phyloP scores from a whole-genome alignment of 2,888 invertebrate genomes.

The Clepsis dumicolana region DNA sequence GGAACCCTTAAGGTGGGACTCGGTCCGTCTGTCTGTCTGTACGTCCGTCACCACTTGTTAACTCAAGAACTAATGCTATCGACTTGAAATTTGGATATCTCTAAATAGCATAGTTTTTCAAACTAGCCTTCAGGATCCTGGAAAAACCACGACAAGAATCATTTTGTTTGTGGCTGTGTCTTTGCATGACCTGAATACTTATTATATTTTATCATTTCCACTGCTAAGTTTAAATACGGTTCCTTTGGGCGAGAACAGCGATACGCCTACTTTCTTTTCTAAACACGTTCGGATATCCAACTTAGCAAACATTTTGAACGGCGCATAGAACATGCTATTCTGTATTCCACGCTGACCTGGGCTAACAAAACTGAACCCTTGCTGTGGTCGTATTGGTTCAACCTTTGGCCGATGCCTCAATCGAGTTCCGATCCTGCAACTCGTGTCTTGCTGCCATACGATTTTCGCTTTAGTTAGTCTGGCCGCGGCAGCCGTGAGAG shows the following conservation, averaged over 20 bases:
- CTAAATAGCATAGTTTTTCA: too few species aligned
- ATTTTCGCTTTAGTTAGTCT: slow-evolving; percentile 38
- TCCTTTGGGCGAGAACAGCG: neutral
- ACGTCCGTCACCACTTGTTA: too few species aligned
- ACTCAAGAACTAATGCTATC: too few species aligned
- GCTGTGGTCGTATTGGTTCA: slow-evolving; percentile 17
- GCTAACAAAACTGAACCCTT: slow-evolving; percentile 21
- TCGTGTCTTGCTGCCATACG: slow-evolving; percentile 31
- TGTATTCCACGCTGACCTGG: slow-evolving; percentile 22
- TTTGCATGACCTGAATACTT: neutral
- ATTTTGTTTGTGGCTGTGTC: too few species aligned
- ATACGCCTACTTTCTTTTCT: neutral
- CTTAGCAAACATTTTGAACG: slow-evolving; percentile 6
- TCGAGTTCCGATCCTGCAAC: slow-evolving; percentile 27
- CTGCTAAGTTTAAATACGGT: neutral
- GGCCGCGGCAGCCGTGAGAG: slow-evolving; percentile 31
- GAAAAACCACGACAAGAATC: too few species aligned
- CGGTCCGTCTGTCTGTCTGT: too few species aligned
- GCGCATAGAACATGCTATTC: neutral
- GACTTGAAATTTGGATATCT: too few species aligned
- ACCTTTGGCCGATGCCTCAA: slow-evolving; percentile 40
- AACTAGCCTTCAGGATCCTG: too few species aligned
- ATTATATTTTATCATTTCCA: neutral
- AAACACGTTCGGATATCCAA: slow-evolving; percentile 6
- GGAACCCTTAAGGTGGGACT: too few species aligned